Evolutionary conservation across 2,797 vertebrate species (phyloP), one percentile per base, ranked within the genome.

Genomic region (Pelobates cultripes): DNA sequence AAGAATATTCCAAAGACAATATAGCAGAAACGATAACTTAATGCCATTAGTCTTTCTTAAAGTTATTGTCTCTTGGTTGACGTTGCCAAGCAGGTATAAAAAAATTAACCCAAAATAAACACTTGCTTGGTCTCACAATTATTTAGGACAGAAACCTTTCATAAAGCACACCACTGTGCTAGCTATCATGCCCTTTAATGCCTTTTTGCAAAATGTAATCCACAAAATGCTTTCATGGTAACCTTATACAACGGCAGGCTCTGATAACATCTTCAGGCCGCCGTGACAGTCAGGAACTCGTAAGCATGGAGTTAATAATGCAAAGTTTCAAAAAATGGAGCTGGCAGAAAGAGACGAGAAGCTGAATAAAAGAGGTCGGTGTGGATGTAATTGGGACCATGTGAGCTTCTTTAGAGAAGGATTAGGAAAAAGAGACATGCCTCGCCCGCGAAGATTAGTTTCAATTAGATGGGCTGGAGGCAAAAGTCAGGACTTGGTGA

Each of bases 401-500:
- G 96, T 98, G 98, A 95, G 94, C 91, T 94, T 96, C 92, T 94
- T 95, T 92, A 95, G 95, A 95, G 92, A 94, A 95, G 95, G 97
- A 97, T 99, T 98, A 97, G 95, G 90, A 90, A 92, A 91, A 94
- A 96, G 96, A 96, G 97, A 96, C 96, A 95, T 96, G 96, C 96
- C 96, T 96, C 93, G 94, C 95, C 96, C 94, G 93, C 91, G 90
- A 89, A 97, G 96, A 98, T 98, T 95, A 94, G 96, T 97, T 98
- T 97, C 96, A 98, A 99, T 98, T 98, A 97, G 97, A 96, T 93
- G 96, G 95, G 95, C 97, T 96, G 94, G 94, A 95, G 97, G 96
- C 95, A 92, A 93, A 95, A 93, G 94, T 94, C 90, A 94, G 90
- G 91, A 93, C 93, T 93, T 90, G 93, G 92, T 89, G 90, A 94